Percentiles rank a stretch among this genome's conserved stretches.
phyloP scores from a whole-genome alignment of 2,113 vertebrate species.

The Podocnemis expansa region DNA sequence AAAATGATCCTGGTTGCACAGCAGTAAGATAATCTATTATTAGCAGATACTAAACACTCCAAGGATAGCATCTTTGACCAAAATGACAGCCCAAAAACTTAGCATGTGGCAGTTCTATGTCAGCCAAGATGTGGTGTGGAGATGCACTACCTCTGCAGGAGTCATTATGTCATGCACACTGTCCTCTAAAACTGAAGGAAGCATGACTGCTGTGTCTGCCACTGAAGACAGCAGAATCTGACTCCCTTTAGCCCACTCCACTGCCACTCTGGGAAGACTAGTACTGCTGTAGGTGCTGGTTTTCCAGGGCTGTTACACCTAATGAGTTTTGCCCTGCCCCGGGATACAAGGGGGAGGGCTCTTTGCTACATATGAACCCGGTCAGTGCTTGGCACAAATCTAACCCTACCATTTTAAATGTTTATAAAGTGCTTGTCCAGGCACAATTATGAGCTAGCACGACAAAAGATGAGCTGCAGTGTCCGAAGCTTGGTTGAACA shows the following conservation, averaged over 20 bases:
- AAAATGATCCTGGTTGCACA: constrained; percentile 84
- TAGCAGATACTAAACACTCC: neutral
- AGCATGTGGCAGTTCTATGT: neutral
- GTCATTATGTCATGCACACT: rapidly evolving
- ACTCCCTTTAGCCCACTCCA: neutral
- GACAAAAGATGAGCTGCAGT: neutral
- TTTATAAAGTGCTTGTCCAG: neutral
- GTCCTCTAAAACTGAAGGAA: neutral
- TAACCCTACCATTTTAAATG: rapidly evolving
- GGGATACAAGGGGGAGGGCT: neutral
- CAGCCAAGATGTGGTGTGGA: neutral
- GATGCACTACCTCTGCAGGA: rapidly evolving
- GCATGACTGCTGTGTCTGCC: neutral
- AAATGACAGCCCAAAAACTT: neutral
- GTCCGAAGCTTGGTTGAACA: neutral
- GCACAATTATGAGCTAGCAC: neutral
- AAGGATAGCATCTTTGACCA: neutral
- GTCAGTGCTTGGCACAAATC: neutral
- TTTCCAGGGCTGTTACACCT: neutral
- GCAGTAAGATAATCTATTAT: neutral
- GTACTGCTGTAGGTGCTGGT: neutral
- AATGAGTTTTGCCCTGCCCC: neutral
- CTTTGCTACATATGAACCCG: neutral
- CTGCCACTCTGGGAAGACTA: neutral
- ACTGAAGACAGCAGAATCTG: rapidly evolving